Evolutionary conservation across 1,140 invertebrate genomes (phyloP).

Genomic region (Ceratina calcarata): DNA sequence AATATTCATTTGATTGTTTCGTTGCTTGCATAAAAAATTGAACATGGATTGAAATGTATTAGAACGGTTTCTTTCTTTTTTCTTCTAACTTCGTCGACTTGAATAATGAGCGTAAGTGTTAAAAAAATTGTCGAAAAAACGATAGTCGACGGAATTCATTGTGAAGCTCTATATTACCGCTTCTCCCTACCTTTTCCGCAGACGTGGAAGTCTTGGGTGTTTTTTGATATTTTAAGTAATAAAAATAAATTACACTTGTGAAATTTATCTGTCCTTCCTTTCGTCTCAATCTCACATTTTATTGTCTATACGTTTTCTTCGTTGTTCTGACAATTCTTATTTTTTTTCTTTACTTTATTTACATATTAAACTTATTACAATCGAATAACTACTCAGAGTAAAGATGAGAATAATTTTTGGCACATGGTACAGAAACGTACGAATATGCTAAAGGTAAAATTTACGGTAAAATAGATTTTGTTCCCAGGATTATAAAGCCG

Average conservation of each 20-base stretch:
- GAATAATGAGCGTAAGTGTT: too few species aligned
- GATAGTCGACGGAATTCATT: background rate
- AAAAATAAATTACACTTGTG: conserved; percentile 21
- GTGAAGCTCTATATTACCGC: background rate
- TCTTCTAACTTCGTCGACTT: background rate
- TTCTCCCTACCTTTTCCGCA: background rate
- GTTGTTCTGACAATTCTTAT: background rate
- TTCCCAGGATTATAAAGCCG: conserved; percentile 71
- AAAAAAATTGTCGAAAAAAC: background rate
- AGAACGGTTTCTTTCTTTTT: background rate
- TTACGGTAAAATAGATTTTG: conserved; percentile 44
- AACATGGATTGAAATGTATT: too few species aligned
- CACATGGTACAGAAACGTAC: conserved; percentile 49
- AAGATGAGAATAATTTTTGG: conserved; percentile 35
- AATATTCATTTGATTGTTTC: too few species aligned
- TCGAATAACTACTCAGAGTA: background rate
- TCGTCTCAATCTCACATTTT: background rate
- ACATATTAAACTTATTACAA: background rate
- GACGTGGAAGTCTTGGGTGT: conserved; percentile 14
- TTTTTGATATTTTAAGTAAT: conserved; percentile 42
- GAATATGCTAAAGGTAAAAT: conserved; percentile 36
- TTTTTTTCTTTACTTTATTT: background rate
- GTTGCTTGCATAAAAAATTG: too few species aligned
- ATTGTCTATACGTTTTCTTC: background rate
- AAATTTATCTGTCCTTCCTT: background rate